A percentile compares a stretch with the other conserved stretches of the same genome.
Evolutionary conservation across 1,140 invertebrate species (phyloP).

Genomic region (Plutomurus gul): DNA sequence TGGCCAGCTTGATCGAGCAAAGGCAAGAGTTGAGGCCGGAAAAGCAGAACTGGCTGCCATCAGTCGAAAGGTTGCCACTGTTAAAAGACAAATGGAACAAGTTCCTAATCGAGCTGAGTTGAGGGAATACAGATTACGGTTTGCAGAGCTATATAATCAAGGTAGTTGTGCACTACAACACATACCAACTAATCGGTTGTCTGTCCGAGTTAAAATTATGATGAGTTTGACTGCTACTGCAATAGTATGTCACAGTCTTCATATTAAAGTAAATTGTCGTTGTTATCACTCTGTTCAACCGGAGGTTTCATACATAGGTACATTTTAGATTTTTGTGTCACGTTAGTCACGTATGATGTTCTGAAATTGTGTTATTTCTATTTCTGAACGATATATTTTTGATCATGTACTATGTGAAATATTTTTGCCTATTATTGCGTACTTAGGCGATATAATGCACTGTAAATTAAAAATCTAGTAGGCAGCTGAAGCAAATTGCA

Average conservation of each 20-base stretch:
- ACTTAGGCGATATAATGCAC: too few species aligned
- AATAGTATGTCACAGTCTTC: too few species aligned
- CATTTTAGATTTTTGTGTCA: too few species aligned
- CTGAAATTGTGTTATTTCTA: too few species aligned
- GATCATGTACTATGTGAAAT: too few species aligned
- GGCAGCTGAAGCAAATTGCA: too few species aligned
- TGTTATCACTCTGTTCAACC: too few species aligned
- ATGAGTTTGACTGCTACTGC: background rate
- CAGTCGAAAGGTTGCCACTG: conserved; percentile 77
- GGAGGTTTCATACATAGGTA: too few species aligned
- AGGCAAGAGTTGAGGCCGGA: conserved; percentile 63
- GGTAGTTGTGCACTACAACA: conserved; percentile 62
- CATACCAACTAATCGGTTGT: conserved; percentile 6
- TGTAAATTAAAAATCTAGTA: too few species aligned
- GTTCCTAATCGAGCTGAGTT: conserved; percentile 89
- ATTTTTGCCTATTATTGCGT: background rate
- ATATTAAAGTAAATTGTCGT: too few species aligned
- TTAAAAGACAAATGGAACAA: conserved; percentile 82
- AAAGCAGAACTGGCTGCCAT: conserved; percentile 74
- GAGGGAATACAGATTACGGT: conserved; percentile 91
- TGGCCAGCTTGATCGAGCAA: conserved; percentile 66
- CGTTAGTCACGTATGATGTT: too few species aligned
- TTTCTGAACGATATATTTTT: too few species aligned
- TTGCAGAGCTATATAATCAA: conserved; percentile 95
- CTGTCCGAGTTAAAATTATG: conserved; percentile 34